These are phyloP conservation scores for Pocillopora damicornis DNA, from an alignment of 64 coral and sea anemone genomes.

Conservation along the genomic window DNA sequence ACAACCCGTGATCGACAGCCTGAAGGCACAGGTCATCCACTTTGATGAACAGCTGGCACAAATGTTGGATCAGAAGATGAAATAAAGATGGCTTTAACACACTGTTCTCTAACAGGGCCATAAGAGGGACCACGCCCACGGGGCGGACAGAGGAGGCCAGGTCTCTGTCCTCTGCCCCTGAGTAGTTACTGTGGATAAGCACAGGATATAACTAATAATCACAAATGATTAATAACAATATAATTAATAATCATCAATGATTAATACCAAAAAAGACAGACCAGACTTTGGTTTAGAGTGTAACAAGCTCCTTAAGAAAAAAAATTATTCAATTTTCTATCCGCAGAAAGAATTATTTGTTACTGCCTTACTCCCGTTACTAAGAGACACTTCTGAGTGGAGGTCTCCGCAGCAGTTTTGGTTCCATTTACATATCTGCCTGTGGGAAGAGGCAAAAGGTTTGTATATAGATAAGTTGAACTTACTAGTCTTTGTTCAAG, in stretches of 20 bases:
- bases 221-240: too few species aligned
- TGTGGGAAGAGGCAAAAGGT: not conserved
- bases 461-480: not conserved
- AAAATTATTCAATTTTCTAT: too few species aligned
- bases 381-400: too few species aligned
- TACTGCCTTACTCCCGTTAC: too few species aligned
- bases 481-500: slow-evolving; percentile 91
- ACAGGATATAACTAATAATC: not conserved
- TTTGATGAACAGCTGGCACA: slow-evolving; percentile 76
- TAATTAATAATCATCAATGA: too few species aligned
- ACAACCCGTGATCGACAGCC: slow-evolving; percentile 80
- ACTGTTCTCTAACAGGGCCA: slow-evolving; percentile 82
- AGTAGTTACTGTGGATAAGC: slow-evolving; percentile 54
- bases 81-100: slow-evolving; percentile 59
- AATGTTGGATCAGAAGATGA: slow-evolving; percentile 73
- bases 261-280: too few species aligned
- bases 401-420: too few species aligned
- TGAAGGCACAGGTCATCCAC: slow-evolving; percentile 83
- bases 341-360: too few species aligned
- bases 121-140: slow-evolving; percentile 66
- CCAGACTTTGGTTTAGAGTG: too few species aligned
- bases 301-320: too few species aligned
- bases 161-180: slow-evolving; percentile 16
- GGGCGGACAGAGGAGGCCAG: slow-evolving; percentile 40
- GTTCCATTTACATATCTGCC: too few species aligned